Base-by-base conservation (phyloP, 2,888 invertebrate genomes). In the Zaprionus bogoriensis region DNA sequence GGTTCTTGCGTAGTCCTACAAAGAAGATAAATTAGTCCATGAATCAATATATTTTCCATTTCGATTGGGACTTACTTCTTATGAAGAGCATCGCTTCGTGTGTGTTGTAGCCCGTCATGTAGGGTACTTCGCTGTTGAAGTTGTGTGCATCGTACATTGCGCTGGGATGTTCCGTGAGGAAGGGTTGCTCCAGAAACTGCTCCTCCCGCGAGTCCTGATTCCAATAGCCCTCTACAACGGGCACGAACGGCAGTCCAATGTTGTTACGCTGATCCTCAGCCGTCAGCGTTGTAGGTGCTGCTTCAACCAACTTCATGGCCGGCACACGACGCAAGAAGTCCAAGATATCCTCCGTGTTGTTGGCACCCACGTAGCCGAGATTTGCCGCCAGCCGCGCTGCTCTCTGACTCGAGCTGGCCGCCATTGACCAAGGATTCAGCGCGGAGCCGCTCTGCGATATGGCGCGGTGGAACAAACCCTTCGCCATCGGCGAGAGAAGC, bases 81-180 rank as follows among this genome's bases (percentile, higher is more conserved):
- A 93, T 92, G n/a, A 93, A 91, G 27, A 93, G 91, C 83, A 93
- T 92, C n/a, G 94, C 94, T 75, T 94, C 94, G 69, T 94, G 93
- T 0, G 93, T 93, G 61, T 94, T 94, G 77, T 93, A 93, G 0
- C 94, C 94, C 0, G 93, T 92, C 67, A 94, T 92, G 75, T 94
- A 92, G 0, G 94, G 94, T 10, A 94, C 92, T 52, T 92, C 92
- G 19, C 92, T 91, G n/a, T 92, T 91, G 14, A 93, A 93, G 0
- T 87, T 86, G 45, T 89, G 88, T 66, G 77, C 70, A 25, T 92
- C 64, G 36, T 93, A 88, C 25, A 92, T 82, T 0, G 91, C 90
- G 10, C 87, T 77, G 0, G 94, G 94, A 6, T 90, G 83, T 41
- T 92, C 90, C 0, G 93, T 92, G 23, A 94, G 90, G 88, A 94